phyloP scores from a whole-genome alignment of 1,140 invertebrate genomes.

The Cyclargus thomasi region DNA sequence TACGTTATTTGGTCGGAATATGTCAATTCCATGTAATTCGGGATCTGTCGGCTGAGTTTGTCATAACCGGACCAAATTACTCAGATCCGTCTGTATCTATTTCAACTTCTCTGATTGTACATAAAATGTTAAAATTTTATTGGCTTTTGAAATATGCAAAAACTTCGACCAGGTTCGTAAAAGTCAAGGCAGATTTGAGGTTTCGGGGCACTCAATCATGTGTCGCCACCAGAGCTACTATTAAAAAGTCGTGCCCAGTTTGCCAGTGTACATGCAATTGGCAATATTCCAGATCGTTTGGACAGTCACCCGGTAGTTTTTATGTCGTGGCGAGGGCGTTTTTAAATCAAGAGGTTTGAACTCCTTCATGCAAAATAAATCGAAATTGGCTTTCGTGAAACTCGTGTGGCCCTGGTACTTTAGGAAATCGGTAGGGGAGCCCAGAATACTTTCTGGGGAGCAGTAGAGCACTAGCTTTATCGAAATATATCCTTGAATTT shows the following conservation, averaged over 20 bases:
- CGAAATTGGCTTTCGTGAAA: neutral
- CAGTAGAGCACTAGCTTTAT: no score
- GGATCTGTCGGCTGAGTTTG: no score
- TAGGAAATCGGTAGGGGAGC: no score
- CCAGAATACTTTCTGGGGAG: no score
- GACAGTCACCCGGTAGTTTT: conserved; percentile 26
- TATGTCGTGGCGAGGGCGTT: conserved; percentile 21
- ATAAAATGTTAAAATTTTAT: no score
- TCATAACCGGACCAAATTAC: no score
- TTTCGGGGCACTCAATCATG: conserved; percentile 28
- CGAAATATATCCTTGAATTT: no score
- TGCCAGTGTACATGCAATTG: conserved; percentile 34
- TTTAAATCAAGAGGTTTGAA: conserved; percentile 15
- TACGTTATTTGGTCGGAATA: no score
- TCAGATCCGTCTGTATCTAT: no score
- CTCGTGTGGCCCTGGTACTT: no score
- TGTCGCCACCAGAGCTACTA: conserved; percentile 30
- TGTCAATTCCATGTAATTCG: no score
- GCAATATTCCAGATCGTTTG: conserved; percentile 32
- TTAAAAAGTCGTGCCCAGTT: conserved; percentile 32
- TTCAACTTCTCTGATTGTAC: no score
- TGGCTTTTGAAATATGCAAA: neutral
- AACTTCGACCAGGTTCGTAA: neutral
- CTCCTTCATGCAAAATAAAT: neutral
- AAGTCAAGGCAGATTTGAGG: conserved; percentile 11